Conservation (phyloP, 92 coral and sea anemone genomes). For the Umimayanthus kanabou region DNA sequence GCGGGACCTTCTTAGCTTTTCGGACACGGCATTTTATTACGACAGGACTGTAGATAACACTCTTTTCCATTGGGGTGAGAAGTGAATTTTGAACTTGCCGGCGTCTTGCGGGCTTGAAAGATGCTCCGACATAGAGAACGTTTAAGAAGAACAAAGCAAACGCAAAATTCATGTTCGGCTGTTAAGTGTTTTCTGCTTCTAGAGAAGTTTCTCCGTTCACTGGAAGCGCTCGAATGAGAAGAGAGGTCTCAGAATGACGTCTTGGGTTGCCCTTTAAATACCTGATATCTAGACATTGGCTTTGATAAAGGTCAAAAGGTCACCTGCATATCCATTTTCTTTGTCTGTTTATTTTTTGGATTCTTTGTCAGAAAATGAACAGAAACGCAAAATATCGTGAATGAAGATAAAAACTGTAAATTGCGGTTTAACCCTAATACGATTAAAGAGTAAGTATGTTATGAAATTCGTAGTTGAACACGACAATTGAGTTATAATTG, state of each 20-base stretch:
- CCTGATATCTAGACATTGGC: slow-evolving; percentile 8
- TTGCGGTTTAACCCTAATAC: neutral
- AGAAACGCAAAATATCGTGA: slow-evolving; percentile 29
- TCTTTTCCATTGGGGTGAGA: slow-evolving; percentile 23
- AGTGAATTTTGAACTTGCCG: slow-evolving; percentile 24
- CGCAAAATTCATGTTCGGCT: slow-evolving; percentile 9
- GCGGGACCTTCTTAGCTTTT: slow-evolving; percentile 13
- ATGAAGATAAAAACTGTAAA: neutral
- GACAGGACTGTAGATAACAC: slow-evolving; percentile 21
- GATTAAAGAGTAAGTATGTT: neutral
- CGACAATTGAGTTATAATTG: neutral
- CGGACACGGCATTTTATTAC: slow-evolving; percentile 30
- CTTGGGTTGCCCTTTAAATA: slow-evolving; percentile 5
- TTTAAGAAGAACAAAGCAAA: neutral
- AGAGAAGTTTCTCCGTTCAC: neutral
- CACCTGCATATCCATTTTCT: neutral
- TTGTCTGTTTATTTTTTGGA: slow-evolving; percentile 5
- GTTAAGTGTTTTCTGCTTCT: neutral
- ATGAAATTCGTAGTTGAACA: neutral
- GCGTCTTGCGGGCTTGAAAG: neutral
- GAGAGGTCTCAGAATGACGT: neutral
- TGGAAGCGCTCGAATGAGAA: neutral
- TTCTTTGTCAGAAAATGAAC: slow-evolving; percentile 18
- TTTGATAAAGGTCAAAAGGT: slow-evolving; percentile 13
- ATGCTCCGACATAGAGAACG: neutral